These are phyloP conservation scores for Lampris incognitus DNA, from an alignment of 2,113 vertebrate genomes.

Conservation along the genomic window DNA sequence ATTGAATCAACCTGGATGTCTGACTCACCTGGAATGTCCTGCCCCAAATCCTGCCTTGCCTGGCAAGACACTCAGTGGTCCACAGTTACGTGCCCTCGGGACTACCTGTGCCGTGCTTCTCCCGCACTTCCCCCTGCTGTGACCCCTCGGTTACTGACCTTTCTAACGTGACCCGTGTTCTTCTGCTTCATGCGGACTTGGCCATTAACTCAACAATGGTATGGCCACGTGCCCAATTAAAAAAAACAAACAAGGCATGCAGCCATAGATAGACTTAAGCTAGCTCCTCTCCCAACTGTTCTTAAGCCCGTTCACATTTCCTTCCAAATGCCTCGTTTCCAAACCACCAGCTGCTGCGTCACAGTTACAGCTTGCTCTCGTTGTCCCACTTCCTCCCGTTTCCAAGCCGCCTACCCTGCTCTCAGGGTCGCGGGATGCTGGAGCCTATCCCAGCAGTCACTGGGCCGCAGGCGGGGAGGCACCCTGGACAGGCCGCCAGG, in stretches of 20 bases:
- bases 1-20: constrained; percentile 42
- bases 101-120: constrained; percentile 20
- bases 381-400: neutral
- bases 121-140: constrained; percentile 11
- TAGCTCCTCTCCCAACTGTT: constrained; percentile 55
- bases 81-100: constrained; percentile 3
- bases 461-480: too few relatives aligned
- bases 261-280: constrained; percentile 54
- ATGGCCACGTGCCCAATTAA: constrained; percentile 36
- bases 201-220: constrained; percentile 26
- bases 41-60: constrained; percentile 52
- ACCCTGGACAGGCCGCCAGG: too few relatives aligned
- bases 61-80: constrained; percentile 37
- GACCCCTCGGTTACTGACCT: constrained; percentile 4
- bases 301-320: constrained; percentile 51
- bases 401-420: too few relatives aligned
- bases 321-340: constrained; percentile 25
- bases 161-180: constrained; percentile 5
- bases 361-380: constrained; percentile 51
- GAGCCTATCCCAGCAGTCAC: too few relatives aligned
- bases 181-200: constrained; percentile 28
- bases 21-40: constrained; percentile 17
- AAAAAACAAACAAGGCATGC: constrained; percentile 29
- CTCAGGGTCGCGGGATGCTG: too few relatives aligned
- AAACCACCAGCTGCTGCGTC: constrained; percentile 39